These are phyloP conservation scores for Nixonia krombeini DNA, from an alignment of 1,140 invertebrate species.

Conservation along the genomic window DNA sequence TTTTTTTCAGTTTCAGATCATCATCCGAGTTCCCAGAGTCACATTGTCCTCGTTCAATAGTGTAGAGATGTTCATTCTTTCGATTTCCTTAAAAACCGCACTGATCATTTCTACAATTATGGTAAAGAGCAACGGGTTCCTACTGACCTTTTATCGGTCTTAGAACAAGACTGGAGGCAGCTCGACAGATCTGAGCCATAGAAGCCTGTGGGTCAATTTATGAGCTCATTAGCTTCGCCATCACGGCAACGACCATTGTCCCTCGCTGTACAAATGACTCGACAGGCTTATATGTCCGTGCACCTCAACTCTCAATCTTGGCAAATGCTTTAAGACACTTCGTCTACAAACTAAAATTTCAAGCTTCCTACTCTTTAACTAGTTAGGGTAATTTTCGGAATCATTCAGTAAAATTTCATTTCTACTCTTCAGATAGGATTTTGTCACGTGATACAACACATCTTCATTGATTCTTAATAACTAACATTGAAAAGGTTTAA, in stretches of 20 bases:
- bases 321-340: neutral
- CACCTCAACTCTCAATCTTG: slow-evolving; percentile 24
- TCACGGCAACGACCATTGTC: slow-evolving; percentile 50
- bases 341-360: slow-evolving; percentile 3
- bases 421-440: no score
- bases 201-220: slow-evolving; percentile 63
- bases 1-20: neutral
- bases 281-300: slow-evolving; percentile 34
- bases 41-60: slow-evolving; percentile 11
- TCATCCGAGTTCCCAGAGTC: neutral
- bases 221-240: slow-evolving; percentile 64
- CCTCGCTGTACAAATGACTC: slow-evolving; percentile 39
- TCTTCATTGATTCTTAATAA: no score
- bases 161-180: slow-evolving; percentile 37
- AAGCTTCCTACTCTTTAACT: no score
- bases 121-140: slow-evolving; percentile 16
- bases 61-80: no score
- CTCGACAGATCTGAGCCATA: slow-evolving; percentile 27
- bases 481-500: no score
- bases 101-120: slow-evolving; percentile 23
- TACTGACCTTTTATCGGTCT: slow-evolving; percentile 40
- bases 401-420: no score
- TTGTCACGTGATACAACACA: no score
- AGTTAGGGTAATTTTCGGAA: no score
- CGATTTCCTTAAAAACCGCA: slow-evolving; percentile 21